Base-by-base conservation (phyloP, 92 coral and sea anemone genomes). In the Isaurus tuberculatus region DNA sequence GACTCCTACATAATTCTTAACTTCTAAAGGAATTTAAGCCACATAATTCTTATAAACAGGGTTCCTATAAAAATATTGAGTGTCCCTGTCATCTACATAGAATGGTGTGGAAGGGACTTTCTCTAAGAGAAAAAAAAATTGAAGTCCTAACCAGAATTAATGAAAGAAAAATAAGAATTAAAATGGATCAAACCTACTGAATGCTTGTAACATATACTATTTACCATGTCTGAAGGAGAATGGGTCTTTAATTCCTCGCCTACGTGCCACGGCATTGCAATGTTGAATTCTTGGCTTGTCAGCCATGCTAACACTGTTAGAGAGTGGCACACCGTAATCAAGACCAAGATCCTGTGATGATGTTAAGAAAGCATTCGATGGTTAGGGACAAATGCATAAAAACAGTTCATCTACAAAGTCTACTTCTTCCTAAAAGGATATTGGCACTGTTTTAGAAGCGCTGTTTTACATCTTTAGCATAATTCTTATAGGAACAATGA, bases 141-240 rank as follows among this genome's bases (percentile, higher is more conserved):
- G n/a, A n/a, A n/a, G n/a, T n/a, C n/a, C n/a, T n/a, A n/a, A n/a
- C n/a, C 42, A 8, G 8, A 36, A 36, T 37, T 36, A 36, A 36
- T 8, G 8, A 36, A 36, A 2, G 8, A 36, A 2, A 36, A 3
- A 36, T 8, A 36, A 2, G 42, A 36, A 36, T 2, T 36, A 36
- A 36, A 36, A 36, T 2, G 8, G 42, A 36, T n/a, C n/a, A n/a
- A n/a, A n/a, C n/a, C n/a, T n/a, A 36, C 6, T 40, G 44, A 5
- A 6, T 40, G 44, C 0, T 40, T 40, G 0, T 40, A 72, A 9
- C 27, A 27, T 16, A 3, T 19, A 20, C 20, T 48, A 31, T 84
- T 83, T 63, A 95, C 98, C 98, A 58, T 95, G 98, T 85, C 98
- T 90, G 70, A 90, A 95, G 2, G 98, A 89, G 55, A 92, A 91